Percentiles rank a stretch among this genome's conserved stretches.
These are phyloP conservation scores for Punctoribates punctum DNA, from an alignment of 2,888 invertebrate species.

Conservation along the genomic window DNA sequence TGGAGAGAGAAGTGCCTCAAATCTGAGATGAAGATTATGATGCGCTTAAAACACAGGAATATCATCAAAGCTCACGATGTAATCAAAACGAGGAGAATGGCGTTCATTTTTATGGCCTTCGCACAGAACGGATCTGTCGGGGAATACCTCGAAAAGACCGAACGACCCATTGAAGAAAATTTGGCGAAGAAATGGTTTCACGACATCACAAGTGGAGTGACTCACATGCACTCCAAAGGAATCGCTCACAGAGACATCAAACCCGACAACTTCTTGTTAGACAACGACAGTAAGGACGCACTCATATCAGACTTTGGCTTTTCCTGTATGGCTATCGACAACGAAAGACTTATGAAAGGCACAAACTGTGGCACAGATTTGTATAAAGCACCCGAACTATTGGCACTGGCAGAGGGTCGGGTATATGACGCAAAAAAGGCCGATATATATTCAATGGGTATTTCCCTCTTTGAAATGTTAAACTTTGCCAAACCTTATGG, in stretches of 20 bases:
- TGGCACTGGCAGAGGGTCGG: neutral
- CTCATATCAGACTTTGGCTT: conserved; percentile 43
- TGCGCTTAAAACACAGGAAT: conserved; percentile 59
- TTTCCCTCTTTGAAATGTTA: conserved; percentile 43
- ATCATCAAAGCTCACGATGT: conserved; percentile 61
- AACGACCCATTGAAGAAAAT: neutral
- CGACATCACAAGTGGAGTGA: conserved; percentile 17
- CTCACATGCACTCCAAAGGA: conserved; percentile 37
- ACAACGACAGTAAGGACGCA: conserved; percentile 21
- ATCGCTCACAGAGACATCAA: conserved; percentile 43
- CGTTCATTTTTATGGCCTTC: conserved; percentile 62
- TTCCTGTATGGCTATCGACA: conserved; percentile 37
- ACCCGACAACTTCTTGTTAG: conserved; percentile 40
- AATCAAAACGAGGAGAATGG: conserved; percentile 57
- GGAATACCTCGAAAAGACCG: neutral
- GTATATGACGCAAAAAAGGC: conserved; percentile 42
- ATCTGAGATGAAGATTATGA: conserved; percentile 60
- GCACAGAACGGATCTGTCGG: conserved; percentile 53
- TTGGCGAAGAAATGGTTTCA: conserved; percentile 33
- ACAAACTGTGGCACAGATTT: conserved; percentile 40
- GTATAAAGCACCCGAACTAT: conserved; percentile 43
- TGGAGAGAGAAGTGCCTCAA: conserved; percentile 60
- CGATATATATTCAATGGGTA: conserved; percentile 44
- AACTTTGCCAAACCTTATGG: conserved; percentile 42
- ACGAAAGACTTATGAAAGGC: neutral